These are phyloP conservation scores for Pseudeuparius sepicola DNA, from an alignment of 2,888 invertebrate species.

Conservation along the genomic window DNA sequence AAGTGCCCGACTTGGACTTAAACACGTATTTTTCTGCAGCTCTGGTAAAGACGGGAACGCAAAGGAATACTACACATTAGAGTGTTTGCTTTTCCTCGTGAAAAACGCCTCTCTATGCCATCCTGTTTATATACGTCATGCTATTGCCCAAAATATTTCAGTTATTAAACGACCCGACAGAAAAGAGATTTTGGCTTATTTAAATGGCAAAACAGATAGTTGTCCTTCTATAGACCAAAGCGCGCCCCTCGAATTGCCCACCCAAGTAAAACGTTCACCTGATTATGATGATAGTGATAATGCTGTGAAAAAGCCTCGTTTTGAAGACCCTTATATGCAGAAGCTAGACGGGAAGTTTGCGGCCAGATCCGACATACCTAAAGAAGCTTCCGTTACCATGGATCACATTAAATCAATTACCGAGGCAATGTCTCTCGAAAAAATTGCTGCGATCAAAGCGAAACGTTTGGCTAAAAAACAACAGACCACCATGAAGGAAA, in stretches of 20 bases:
- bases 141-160: slow-evolving; percentile 87
- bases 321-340: slow-evolving; percentile 84
- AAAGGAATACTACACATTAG: slow-evolving; percentile 94
- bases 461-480: slow-evolving; percentile 91
- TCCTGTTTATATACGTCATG: slow-evolving; percentile 92
- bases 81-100: slow-evolving; percentile 88
- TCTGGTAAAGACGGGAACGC: slow-evolving; percentile 81
- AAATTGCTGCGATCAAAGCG: slow-evolving; percentile 93
- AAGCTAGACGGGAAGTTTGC: slow-evolving; percentile 61
- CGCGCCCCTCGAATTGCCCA: slow-evolving; percentile 89
- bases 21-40: slow-evolving; percentile 40
- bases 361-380: slow-evolving; percentile 85
- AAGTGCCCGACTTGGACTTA: slow-evolving; percentile 11
- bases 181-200: slow-evolving; percentile 84
- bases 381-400: slow-evolving; percentile 85
- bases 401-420: slow-evolving; percentile 89
- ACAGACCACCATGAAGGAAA: slow-evolving; percentile 88
- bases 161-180: slow-evolving; percentile 91
- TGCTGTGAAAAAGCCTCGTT: slow-evolving; percentile 76
- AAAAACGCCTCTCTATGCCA: slow-evolving; percentile 86
- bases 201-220: slow-evolving; percentile 86
- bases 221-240: slow-evolving; percentile 92
- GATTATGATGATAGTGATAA: slow-evolving; percentile 67
- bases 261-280: slow-evolving; percentile 75
- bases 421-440: slow-evolving; percentile 95